Conservation (phyloP, 1,140 invertebrate species). For the Drosophila navojoa region DNA sequence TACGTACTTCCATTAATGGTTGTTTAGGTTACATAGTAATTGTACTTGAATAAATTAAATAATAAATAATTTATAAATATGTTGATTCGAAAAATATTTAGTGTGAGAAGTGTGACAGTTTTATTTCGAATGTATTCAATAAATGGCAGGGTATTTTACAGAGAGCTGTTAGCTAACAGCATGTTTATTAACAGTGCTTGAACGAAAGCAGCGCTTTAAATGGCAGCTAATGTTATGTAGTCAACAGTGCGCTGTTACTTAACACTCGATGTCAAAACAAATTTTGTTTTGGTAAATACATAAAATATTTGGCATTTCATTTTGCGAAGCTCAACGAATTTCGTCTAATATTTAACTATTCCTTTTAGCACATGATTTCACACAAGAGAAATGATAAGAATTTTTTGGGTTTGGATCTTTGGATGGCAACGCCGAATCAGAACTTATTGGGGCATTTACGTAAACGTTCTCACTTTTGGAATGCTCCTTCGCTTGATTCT, state of each 20-base stretch:
- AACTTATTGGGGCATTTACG: constrained; percentile 46
- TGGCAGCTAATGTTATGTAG: not conserved
- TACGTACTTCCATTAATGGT: constrained; percentile 12
- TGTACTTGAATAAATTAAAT: constrained; percentile 37
- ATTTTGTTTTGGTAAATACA: constrained; percentile 76
- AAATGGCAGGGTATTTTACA: constrained; percentile 39
- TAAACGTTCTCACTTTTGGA: constrained; percentile 67
- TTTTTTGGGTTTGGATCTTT: constrained; percentile 44
- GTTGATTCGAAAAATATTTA: constrained; percentile 45
- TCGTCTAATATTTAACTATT: constrained; percentile 9
- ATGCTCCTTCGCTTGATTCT: constrained; percentile 48
- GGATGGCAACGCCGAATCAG: constrained; percentile 29
- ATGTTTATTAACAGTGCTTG: constrained; percentile 19
- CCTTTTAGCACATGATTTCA: constrained; percentile 39
- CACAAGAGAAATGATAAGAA: constrained; percentile 41
- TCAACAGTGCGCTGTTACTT: constrained; percentile 32
- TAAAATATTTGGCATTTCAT: constrained; percentile 78
- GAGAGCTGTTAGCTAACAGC: constrained; percentile 37
- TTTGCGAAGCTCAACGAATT: constrained; percentile 72
- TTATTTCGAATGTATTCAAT: constrained; percentile 17
- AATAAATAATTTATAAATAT: constrained; percentile 14
- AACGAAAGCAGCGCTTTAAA: constrained; percentile 18
- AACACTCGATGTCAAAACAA: constrained; percentile 40
- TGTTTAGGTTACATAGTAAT: constrained; percentile 13
- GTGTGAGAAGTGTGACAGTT: constrained; percentile 12